phyloP scores from a whole-genome alignment of 2,113 vertebrate species.

The Leuciscus idus region DNA sequence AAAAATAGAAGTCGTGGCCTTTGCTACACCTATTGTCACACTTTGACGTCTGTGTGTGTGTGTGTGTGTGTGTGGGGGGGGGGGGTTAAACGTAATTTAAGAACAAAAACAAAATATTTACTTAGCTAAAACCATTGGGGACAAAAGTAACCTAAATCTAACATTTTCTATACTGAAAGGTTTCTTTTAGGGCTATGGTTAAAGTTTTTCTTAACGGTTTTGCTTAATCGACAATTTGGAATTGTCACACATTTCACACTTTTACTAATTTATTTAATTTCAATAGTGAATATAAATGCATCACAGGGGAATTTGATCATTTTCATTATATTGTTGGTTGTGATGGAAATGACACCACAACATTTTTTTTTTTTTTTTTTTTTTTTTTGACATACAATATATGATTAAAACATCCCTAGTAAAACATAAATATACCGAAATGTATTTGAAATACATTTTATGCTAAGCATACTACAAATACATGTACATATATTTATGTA shows the following conservation, averaged over 20 bases:
- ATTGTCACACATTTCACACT: background rate
- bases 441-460: no score
- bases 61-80: background rate
- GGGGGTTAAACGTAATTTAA: background rate
- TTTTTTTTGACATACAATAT: background rate
- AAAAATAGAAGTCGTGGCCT: constrained; percentile 6
- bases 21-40: background rate
- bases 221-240: background rate
- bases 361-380: no score
- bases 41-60: background rate
- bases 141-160: background rate
- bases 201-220: background rate
- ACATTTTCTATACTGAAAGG: background rate
- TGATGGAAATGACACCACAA: background rate
- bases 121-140: background rate
- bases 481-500: no score
- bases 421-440: no score
- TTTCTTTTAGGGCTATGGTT: background rate
- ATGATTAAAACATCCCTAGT: no score
- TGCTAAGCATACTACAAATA: no score
- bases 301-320: background rate
- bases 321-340: background rate
- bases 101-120: background rate
- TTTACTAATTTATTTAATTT: background rate
- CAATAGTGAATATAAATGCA: background rate